Evolutionary conservation across 2,113 vertebrate species (phyloP), one percentile per base, ranked within the genome.

Genomic region (Lathamus discolor): DNA sequence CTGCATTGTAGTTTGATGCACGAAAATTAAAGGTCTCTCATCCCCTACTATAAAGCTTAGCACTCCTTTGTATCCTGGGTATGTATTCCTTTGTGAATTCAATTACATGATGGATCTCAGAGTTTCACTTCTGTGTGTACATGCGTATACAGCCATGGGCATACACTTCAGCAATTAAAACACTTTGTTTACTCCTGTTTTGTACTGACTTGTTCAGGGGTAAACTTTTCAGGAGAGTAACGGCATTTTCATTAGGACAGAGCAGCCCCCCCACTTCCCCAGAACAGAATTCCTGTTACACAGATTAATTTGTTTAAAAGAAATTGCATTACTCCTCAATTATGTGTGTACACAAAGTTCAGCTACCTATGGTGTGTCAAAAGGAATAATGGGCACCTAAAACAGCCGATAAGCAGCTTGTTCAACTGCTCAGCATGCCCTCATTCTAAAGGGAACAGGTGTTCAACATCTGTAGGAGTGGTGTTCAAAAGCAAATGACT

Each of bases 141-240:
- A 18, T 1, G 16, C 6, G 0, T 17, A 44, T 5, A 55, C 15
- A 80, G 39, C 33, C 19, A 18, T 1, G 15, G 52, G 39, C 4
- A 16, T 31, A 41, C 1, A 3, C 51, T 87, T 81, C 9, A 72
- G 70, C 28, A 25, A 23, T 48, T 83, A 37, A 87, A 89, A 31
- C 4, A 46, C 11, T 92, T 39, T 39, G 37, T 39, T 78, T 83
- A 75, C 33, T 86, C 61, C 25, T 55, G 19, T 44, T 83, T 78
- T 41, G 22, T 43, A 81, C 7, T 78, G 29, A 66, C 13, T 63
- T 77, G 24, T 25, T 86, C 7, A 2, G 27, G 27, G 28, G 31
- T 20, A 16, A 46, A 20, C 20, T 80, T 70, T 79, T 25, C 37
- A 27, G 41, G 92, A 62, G 13, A 75, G 22, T 10, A 90, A 64